Percentiles rank a stretch among this genome's conserved stretches.
These are phyloP conservation scores for Prunella himalayana DNA, from an alignment of 2,113 vertebrate species.

Conservation along the genomic window DNA sequence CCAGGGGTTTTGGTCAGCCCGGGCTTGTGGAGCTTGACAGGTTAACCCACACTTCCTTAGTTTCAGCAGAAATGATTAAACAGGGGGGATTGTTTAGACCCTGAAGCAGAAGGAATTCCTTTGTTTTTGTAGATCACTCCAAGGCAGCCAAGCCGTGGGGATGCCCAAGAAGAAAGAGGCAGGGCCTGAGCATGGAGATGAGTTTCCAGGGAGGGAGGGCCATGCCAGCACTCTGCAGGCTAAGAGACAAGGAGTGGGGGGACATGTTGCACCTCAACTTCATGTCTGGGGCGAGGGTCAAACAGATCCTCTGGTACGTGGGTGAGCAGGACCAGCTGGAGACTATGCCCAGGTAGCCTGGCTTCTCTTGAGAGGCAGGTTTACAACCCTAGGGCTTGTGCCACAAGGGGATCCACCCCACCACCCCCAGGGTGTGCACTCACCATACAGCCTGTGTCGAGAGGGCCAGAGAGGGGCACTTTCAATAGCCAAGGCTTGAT, in stretches of 20 bases:
- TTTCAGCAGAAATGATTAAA: constrained; percentile 53
- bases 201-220: background rate
- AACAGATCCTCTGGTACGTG: background rate
- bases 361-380: background rate
- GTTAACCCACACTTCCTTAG: constrained; percentile 56
- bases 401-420: background rate
- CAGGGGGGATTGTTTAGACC: constrained; percentile 52
- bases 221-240: background rate
- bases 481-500: background rate
- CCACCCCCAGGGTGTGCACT: rapidly evolving
- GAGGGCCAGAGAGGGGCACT: background rate
- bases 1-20: constrained; percentile 28
- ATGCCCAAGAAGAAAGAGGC: background rate
- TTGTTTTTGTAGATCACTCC: constrained; percentile 61
- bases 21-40: constrained; percentile 47
- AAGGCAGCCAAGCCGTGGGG: background rate
- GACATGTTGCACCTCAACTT: background rate
- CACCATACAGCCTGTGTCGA: background rate
- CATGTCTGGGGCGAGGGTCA: rapidly evolving
- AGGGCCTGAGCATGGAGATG: background rate
- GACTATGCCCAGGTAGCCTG: background rate
- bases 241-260: background rate
- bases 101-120: constrained; percentile 32
- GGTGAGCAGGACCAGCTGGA: background rate
- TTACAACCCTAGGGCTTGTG: background rate